These are phyloP conservation scores for Drosophila miranda DNA, from an alignment of 1,140 invertebrate species.

Conservation along the genomic window DNA sequence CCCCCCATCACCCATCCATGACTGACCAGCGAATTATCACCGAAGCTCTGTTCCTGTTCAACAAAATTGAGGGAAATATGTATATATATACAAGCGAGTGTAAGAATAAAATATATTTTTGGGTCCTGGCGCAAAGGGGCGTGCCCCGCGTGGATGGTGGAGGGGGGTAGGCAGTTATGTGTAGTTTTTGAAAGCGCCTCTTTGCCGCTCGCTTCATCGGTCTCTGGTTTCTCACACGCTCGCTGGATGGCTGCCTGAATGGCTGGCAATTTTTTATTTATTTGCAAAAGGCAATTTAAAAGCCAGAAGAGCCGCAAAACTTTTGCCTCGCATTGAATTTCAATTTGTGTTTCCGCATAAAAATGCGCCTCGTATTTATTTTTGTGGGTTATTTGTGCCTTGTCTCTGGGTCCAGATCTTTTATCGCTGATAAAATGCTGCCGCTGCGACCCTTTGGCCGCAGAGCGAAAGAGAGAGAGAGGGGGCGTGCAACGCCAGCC, in stretches of 20 bases:
- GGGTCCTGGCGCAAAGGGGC: conserved; percentile 51
- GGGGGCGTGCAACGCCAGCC: conserved; percentile 58
- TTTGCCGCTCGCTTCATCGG: no score
- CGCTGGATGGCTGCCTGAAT: conserved; percentile 23
- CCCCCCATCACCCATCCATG: neutral
- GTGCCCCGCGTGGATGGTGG: conserved; percentile 34
- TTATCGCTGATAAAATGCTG: conserved; percentile 73
- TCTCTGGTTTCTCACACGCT: conserved; percentile 33
- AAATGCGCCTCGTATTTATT: conserved; percentile 67
- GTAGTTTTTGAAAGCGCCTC: conserved; percentile 55
- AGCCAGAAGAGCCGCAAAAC: conserved; percentile 31
- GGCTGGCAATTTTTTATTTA: conserved; percentile 61
- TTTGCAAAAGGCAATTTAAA: conserved; percentile 75
- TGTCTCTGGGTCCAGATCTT: conserved; percentile 51
- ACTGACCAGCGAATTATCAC: conserved; percentile 64
- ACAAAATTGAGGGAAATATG: conserved; percentile 23
- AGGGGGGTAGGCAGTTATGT: conserved; percentile 27
- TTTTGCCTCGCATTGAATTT: conserved; percentile 77
- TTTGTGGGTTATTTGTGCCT: conserved; percentile 64
- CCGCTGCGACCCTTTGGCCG: conserved; percentile 25
- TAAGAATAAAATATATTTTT: conserved; percentile 30
- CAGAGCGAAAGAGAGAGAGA: neutral
- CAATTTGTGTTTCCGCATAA: conserved; percentile 81
- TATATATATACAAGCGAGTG: neutral
- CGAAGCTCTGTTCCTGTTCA: conserved; percentile 6